Conservation (phyloP, 23 tunicate species). For the Corella eumyota region DNA sequence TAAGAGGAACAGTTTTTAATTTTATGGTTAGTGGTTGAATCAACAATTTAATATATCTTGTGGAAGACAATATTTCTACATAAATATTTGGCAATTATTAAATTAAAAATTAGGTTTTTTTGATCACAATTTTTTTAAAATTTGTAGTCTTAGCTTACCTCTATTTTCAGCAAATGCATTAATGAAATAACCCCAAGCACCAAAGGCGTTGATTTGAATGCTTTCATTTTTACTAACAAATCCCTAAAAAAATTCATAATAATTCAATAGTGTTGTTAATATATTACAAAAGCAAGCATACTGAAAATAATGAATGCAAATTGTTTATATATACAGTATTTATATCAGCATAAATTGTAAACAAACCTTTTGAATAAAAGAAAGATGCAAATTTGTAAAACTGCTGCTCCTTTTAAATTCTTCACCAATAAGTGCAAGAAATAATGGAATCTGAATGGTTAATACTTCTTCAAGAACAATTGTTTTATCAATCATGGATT, state of each 20-base stretch:
- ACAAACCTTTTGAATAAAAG: constrained; percentile 39
- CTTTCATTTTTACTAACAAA: constrained; percentile 29
- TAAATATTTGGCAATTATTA: neutral
- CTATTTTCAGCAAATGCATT: constrained; percentile 35
- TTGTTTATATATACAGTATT: too few relatives aligned
- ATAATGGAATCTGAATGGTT: constrained; percentile 27
- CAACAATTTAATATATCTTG: constrained; percentile 43
- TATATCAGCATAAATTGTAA: too few relatives aligned
- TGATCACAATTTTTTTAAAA: too few relatives aligned
- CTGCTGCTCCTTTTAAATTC: constrained; percentile 43
- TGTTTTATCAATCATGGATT: constrained; percentile 2
- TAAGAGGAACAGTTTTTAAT: constrained; percentile 15
- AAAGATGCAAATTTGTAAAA: constrained; percentile 26
- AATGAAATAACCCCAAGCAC: constrained; percentile 41
- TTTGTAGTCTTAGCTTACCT: too few relatives aligned
- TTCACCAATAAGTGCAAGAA: constrained; percentile 37
- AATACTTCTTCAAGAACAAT: constrained; percentile 24
- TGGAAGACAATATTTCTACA: constrained; percentile 33
- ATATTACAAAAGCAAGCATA: too few relatives aligned
- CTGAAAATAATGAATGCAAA: too few relatives aligned
- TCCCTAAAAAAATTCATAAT: constrained; percentile 33
- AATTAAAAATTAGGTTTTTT: too few relatives aligned
- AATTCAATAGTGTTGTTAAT: too few relatives aligned
- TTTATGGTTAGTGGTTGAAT: constrained; percentile 40
- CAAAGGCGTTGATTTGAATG: constrained; percentile 31